Evolutionary conservation across 1,140 invertebrate genomes (phyloP).

Genomic region (Drosophila orosa): DNA sequence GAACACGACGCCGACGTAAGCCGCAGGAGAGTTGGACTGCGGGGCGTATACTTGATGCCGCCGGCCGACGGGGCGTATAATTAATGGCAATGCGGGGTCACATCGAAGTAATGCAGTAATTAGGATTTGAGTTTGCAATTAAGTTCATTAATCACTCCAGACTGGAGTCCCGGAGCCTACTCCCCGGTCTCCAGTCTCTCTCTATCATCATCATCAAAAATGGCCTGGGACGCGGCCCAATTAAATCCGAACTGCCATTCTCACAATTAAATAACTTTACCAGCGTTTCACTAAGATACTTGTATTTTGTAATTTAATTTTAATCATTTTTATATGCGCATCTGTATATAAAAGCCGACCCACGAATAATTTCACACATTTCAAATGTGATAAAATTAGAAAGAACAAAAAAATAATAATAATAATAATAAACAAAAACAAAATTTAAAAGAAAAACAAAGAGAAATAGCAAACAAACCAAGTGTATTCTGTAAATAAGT

Average conservation of each 20-base stretch:
- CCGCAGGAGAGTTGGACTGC: slow-evolving; percentile 32
- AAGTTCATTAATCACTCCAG: slow-evolving; percentile 70
- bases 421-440: neutral
- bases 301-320: slow-evolving; percentile 58
- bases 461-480: neutral
- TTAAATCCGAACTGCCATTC: slow-evolving; percentile 63
- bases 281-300: slow-evolving; percentile 63
- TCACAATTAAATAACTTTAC: slow-evolving; percentile 50
- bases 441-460: neutral
- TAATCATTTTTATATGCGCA: slow-evolving; percentile 50
- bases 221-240: slow-evolving; percentile 14
- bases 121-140: slow-evolving; percentile 78
- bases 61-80: slow-evolving; percentile 61
- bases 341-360: slow-evolving; percentile 55
- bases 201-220: slow-evolving; percentile 15
- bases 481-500: slow-evolving; percentile 62
- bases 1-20: slow-evolving; percentile 73
- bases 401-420: neutral
- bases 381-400: slow-evolving; percentile 67
- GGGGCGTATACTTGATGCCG: slow-evolving; percentile 5
- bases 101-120: slow-evolving; percentile 71
- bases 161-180: neutral
- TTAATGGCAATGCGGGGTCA: slow-evolving; percentile 71
- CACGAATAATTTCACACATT: slow-evolving; percentile 58
- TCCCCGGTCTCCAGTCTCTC: neutral